Base-by-base conservation (phyloP, 2,888 invertebrate species). In the Patella ulyssiponensis region DNA sequence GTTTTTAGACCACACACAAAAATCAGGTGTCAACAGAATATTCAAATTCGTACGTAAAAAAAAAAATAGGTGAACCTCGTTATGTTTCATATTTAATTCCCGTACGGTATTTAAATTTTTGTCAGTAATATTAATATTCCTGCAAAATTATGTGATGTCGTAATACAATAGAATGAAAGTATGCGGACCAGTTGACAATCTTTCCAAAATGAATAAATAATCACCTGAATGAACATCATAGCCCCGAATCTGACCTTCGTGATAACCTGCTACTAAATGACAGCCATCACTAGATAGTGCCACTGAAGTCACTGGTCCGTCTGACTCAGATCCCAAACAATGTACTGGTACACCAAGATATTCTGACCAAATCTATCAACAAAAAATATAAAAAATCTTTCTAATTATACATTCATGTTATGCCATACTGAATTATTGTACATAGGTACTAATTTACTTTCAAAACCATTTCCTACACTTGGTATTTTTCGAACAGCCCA, bases 291-390 rank as follows among this genome's bases (percentile, higher is more conserved):
- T 83, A 52, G 87, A 82, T 23, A 90, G 80, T 7, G 85, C 79
- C 15, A 89, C 86, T 64, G 86, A 86, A 53, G 84, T 83, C 14
- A 86, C 87, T 1, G 88, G 85, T 4, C 87, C 89, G 64, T 82
- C 64, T 2, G 83, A 80, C 52, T 86, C 84, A 4, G 81, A 73
- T 2, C 85, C 85, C 3, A 90, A 69, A 44, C 83, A 83, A 3
- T 82, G 82, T 4, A 88, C 74, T 4, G 86, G 88, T 73, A 85
- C 81, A 44, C 91, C 91, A 69, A 91, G 85, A 64, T 90, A 85
- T 33, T 89, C 90, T 2, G 91, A 91, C 90, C 90, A 91, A 17
- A 91, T 88, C 91, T 91, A 78, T 5, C 75, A n/a, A 52, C 20
- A 14, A 9, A 64, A 15, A 64, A 17, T 14, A 17, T 3, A 11